Conservation (phyloP, 2,113 vertebrate genomes). For the Fulica atra region DNA sequence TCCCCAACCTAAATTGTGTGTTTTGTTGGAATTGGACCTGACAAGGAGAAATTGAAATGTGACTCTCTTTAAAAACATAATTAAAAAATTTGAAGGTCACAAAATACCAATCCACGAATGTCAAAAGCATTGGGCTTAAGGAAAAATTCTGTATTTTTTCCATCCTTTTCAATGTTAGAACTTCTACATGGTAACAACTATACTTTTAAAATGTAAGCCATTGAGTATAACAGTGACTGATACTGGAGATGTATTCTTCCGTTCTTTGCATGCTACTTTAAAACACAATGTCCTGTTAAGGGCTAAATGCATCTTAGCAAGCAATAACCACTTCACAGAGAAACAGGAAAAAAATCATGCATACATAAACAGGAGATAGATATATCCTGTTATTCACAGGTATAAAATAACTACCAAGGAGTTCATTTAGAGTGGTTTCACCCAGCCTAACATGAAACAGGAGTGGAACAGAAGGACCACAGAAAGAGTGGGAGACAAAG, state of each 20-base stretch:
- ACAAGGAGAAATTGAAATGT: background rate
- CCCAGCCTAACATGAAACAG: slow-evolving; percentile 1
- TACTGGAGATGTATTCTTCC: background rate
- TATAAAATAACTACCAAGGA: background rate
- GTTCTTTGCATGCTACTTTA: background rate
- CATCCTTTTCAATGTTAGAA: background rate
- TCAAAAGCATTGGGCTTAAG: background rate
- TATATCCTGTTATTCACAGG: background rate
- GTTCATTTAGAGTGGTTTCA: background rate
- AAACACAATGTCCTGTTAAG: background rate
- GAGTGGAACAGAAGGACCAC: slow-evolving; percentile 10
- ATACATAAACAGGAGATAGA: background rate
- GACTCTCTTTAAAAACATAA: background rate
- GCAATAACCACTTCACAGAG: background rate
- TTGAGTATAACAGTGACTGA: background rate
- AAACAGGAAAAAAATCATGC: background rate
- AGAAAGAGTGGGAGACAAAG: background rate
- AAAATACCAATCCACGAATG: background rate
- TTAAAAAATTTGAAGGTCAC: background rate
- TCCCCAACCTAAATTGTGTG: background rate
- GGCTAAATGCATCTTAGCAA: background rate
- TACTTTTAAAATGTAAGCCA: background rate
- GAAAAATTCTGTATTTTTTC: background rate
- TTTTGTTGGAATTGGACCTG: background rate
- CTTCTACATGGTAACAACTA: background rate